Evolutionary conservation across 2,797 vertebrate species (phyloP).

Genomic region (Oreonectes daqikongensis): DNA sequence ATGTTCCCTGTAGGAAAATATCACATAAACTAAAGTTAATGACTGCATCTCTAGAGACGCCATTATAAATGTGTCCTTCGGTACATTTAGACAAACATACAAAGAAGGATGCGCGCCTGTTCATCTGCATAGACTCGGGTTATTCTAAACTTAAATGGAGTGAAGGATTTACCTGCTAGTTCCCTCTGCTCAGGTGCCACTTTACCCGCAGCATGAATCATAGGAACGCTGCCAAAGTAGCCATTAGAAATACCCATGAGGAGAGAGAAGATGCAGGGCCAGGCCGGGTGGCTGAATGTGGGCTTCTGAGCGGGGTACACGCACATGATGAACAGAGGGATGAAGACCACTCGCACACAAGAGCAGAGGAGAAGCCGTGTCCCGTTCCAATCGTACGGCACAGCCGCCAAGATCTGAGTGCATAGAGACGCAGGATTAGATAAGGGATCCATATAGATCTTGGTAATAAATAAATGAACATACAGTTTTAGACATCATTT

Average conservation of each 20-base stretch:
- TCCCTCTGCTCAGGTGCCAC: conserved; percentile 92
- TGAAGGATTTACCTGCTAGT: conserved; percentile 84
- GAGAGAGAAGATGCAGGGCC: conserved; percentile 96
- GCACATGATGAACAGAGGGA: conserved; percentile 96
- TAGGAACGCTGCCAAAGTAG: conserved; percentile 96
- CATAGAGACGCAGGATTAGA: background rate
- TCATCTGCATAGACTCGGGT: background rate
- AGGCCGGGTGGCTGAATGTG: conserved; percentile 89
- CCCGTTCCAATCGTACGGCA: conserved; percentile 92
- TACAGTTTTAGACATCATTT: no score
- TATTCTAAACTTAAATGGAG: background rate
- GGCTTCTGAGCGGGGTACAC: conserved; percentile 87
- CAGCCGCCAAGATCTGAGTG: conserved; percentile 89
- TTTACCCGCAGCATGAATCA: conserved; percentile 95
- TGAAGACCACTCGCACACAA: conserved; percentile 90
- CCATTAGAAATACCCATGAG: conserved; percentile 97
- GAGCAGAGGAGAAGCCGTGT: conserved; percentile 90
- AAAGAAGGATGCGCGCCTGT: background rate
- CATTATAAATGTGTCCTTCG: conserved; percentile 20
- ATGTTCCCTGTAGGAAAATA: conserved; percentile 85
- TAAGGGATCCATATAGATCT: background rate
- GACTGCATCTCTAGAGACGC: conserved; percentile 17
- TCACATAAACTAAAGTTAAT: conserved; percentile 12
- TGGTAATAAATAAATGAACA: background rate
- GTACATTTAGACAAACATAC: background rate